Base-by-base conservation (phyloP, 2,888 invertebrate genomes). In the Gasteruption jaculator region DNA sequence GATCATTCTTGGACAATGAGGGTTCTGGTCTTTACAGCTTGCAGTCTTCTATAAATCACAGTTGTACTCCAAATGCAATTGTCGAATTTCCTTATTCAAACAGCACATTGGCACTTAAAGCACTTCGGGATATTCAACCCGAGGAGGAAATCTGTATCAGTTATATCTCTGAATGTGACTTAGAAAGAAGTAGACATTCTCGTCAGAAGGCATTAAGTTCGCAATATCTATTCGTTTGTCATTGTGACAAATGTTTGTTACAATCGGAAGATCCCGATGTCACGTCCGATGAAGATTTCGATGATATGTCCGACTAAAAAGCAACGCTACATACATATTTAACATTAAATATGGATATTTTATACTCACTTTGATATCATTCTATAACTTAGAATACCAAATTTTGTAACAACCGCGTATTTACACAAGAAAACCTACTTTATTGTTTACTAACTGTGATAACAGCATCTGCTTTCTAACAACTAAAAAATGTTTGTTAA, bases 11-110 rank as follows among this genome's bases (percentile, higher is more conserved):
- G 12, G 90, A 94, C 71, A 90, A 86, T 52, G 95, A 95, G 76
- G 95, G 95, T 0, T 90, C 91, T 1, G 95, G 90, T 0, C 73
- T 96, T 1, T 96, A 86, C 68, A 71, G 76, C 16, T 63, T 88
- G n/a, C 94, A 95, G 65, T 92, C 93, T 63, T 78, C 86, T 29
- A 85, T 87, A 53, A 96, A 96, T 73, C 96, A 96, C 71, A 93
- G 90, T 58, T 96, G 96, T 63, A 68, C 76, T 1, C 93, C 95
- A 0, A 95, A 94, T 68, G 91, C 92, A 0, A 83, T 86, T 63
- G 82, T 87, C 0, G 80, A 84, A 15, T 96, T 93, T 66, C 85
- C 87, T 0, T 80, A 86, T 58, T 88, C 89, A 32, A 88, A 91
- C 68, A 86, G 84, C 49, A 78, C 81, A 40, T 71, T 91, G 42